Evolutionary conservation across 2,113 vertebrate species (phyloP).

Genomic region (Microcebus jonahi): DNA sequence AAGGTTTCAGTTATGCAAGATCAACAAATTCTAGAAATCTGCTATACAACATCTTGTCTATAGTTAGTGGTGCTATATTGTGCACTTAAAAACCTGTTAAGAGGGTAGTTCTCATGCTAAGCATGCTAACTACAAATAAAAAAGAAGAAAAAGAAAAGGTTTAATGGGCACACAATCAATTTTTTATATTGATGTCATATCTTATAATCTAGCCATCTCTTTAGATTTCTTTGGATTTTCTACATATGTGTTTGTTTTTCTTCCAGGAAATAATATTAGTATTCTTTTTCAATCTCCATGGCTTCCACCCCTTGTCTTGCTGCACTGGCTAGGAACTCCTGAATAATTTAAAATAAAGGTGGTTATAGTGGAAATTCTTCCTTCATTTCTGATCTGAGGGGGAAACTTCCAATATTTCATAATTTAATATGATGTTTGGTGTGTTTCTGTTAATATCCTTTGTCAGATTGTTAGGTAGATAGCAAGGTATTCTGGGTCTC

Average conservation of each 20-base stretch:
- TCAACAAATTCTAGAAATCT: too few relatives aligned
- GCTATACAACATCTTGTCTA: too few relatives aligned
- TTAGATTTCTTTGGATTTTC: background rate
- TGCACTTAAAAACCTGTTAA: too few relatives aligned
- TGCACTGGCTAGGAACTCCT: background rate
- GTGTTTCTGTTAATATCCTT: too few relatives aligned
- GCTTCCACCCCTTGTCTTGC: background rate
- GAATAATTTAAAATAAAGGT: background rate
- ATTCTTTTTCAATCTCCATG: background rate
- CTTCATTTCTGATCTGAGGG: background rate
- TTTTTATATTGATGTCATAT: background rate
- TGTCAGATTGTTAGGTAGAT: too few relatives aligned
- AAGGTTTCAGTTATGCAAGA: background rate
- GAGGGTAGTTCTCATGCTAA: too few relatives aligned
- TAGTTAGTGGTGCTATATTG: too few relatives aligned
- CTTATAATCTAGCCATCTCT: background rate
- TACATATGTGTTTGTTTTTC: background rate
- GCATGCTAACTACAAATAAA: background rate
- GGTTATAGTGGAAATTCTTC: background rate
- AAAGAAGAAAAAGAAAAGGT: background rate
- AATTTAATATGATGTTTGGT: too few relatives aligned
- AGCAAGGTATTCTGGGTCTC: too few relatives aligned
- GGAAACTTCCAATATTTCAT: background rate
- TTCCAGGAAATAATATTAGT: background rate
- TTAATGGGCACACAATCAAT: background rate